These are phyloP conservation scores for Campoplex capitator DNA, from an alignment of 2,888 invertebrate genomes.

Conservation along the genomic window DNA sequence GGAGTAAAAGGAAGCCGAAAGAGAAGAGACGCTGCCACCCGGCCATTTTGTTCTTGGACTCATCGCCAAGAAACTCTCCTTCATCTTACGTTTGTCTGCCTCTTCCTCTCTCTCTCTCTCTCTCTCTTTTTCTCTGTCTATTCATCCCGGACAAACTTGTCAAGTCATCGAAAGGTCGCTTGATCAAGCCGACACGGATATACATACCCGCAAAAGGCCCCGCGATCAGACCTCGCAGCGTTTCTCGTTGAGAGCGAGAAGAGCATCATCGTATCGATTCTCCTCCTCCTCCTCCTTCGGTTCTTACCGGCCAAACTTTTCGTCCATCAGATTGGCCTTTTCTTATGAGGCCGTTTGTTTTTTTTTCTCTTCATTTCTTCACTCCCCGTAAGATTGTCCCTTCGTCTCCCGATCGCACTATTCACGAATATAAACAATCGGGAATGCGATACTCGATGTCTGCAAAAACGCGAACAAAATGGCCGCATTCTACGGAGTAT, in stretches of 20 bases:
- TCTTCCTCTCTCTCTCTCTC: conserved; percentile 64
- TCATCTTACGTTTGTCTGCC: conserved; percentile 48
- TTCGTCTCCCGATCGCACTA: not conserved
- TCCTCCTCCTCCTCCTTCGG: conserved; percentile 23
- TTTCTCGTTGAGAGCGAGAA: conserved; percentile 47
- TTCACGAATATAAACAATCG: not conserved
- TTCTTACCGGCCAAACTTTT: conserved; percentile 23
- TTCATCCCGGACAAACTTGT: conserved; percentile 75
- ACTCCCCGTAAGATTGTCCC: conserved; percentile 24
- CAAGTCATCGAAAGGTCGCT: conserved; percentile 80
- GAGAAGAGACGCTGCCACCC: conserved; percentile 29
- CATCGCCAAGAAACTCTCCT: conserved; percentile 33
- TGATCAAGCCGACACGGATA: conserved; percentile 82
- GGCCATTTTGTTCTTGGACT: conserved; percentile 57
- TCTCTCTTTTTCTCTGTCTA: conserved; percentile 61
- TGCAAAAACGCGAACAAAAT: conserved; percentile 24
- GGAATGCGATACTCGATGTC: not conserved
- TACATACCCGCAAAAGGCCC: conserved; percentile 43
- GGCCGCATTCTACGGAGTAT: not conserved
- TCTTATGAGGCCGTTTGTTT: not conserved
- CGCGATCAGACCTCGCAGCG: conserved; percentile 37
- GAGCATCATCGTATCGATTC: conserved; percentile 33
- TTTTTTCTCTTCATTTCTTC: not conserved
- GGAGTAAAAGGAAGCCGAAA: conserved; percentile 49
- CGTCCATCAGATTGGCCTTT: conserved; percentile 12